A percentile compares a stretch with the other conserved stretches of the same genome.
Conservation (phyloP, 2,113 vertebrate genomes). For the Apus apus region DNA sequence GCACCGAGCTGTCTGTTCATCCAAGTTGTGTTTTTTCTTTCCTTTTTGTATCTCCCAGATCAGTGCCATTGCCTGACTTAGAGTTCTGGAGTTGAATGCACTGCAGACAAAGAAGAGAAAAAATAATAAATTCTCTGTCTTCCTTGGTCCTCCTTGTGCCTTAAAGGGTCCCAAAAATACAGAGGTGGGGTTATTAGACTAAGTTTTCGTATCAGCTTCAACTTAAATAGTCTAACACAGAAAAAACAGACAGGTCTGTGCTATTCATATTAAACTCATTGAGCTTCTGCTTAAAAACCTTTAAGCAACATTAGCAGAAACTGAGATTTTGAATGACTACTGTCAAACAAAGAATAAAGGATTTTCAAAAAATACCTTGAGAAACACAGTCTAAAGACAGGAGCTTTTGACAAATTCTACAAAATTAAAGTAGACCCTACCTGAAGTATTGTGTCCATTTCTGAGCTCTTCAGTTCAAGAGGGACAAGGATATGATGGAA, state of each 20-base stretch:
- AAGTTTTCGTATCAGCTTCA: background rate
- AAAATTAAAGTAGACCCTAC: background rate
- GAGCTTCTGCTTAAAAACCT: background rate
- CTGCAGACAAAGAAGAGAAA: background rate
- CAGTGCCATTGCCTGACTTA: background rate
- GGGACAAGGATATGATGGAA: no score
- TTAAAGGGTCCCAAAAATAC: background rate
- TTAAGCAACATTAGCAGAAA: background rate
- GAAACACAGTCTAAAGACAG: background rate
- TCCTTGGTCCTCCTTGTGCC: background rate
- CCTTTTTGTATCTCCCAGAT: background rate
- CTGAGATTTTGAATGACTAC: background rate
- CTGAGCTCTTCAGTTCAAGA: no score
- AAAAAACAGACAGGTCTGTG: background rate
- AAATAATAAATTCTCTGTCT: background rate
- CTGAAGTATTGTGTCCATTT: no score
- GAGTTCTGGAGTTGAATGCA: fast-evolving
- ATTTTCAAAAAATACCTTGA: background rate
- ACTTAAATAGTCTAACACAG: background rate
- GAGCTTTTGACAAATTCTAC: background rate
- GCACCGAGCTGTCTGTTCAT: fast-evolving
- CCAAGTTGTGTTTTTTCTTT: background rate
- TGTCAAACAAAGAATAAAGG: background rate
- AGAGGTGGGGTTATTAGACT: background rate
- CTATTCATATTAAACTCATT: background rate